Base-by-base conservation (phyloP, 2,888 invertebrate species). In the Drosophila emarginata region DNA sequence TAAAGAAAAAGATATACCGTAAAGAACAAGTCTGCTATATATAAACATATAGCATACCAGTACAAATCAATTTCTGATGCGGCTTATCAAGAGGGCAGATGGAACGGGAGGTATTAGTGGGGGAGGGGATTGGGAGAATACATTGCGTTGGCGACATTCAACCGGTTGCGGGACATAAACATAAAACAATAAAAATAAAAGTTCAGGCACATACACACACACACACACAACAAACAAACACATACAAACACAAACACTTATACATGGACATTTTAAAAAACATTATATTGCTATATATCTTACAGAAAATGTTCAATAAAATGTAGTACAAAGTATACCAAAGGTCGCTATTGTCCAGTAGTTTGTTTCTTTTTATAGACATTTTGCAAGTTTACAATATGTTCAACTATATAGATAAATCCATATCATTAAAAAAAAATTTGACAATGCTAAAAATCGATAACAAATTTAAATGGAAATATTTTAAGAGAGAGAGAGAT, bases 151-250 rank as follows among this genome's bases (percentile, higher is more conserved):
- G 26, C 54, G 32, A 54, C 54, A 32, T 54, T 32, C 54, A 54
- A 54, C 54, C 54, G 54, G 54, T 54, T 54, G 54, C 54, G 54
- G 54, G 32, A 54, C 54, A 54, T 54, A 28, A 59, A 45, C 59
- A 54, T 56, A 56, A 56, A 45, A 45, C 72, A 70, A 71, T 70
- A 70, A 70, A 70, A 64, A 59, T 36, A 12, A 64, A 57, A 68
- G 45, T 45, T 18, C 11, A 45, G 45, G 18, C 45, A 40, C 15
- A 14, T 4, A 7, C 7, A 1, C 12, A 32, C 12, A 14, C 4
- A 7, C 7, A 1, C 6, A 32, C 15, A n/a, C n/a, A n/a, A n/a
- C n/a, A n/a, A n/a, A n/a, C n/a, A n/a, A n/a, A 2, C 52, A 52
- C 52, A 26, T 26, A 50, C 4, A 21, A 7, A 18, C 9, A 14